Evolutionary conservation across 2,113 vertebrate species (phyloP).

Genomic region (Prinia subflava): DNA sequence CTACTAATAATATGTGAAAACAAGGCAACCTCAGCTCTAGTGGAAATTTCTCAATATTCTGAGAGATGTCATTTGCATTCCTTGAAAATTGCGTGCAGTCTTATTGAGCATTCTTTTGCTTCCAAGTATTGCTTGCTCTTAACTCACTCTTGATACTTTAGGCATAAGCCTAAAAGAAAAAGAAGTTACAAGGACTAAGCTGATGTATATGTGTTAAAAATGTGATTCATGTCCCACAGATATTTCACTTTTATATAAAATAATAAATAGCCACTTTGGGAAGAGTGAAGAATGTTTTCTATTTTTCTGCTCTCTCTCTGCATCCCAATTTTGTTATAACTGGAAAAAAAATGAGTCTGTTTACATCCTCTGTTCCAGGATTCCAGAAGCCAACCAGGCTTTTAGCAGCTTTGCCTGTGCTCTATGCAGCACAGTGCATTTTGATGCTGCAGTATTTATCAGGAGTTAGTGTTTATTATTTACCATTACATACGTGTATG

Average conservation of each 20-base stretch:
- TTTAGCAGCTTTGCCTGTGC: background rate
- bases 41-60: background rate
- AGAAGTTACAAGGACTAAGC: background rate
- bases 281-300: background rate
- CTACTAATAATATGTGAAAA: background rate
- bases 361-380: background rate
- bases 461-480: background rate
- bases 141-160: background rate
- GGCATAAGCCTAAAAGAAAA: background rate
- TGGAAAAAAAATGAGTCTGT: background rate
- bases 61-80: background rate
- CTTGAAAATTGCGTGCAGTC: background rate
- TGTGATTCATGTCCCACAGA: background rate
- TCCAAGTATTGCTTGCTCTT: background rate
- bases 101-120: background rate
- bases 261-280: background rate
- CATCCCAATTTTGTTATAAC: background rate
- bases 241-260: background rate
- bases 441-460: background rate
- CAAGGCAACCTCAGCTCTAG: background rate
- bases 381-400: background rate
- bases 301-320: background rate
- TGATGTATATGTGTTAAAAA: background rate
- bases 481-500: background rate
- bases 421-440: background rate